These are phyloP conservation scores for Drosophila sp. DNA, from an alignment of 1,140 invertebrate genomes.

Conservation along the genomic window DNA sequence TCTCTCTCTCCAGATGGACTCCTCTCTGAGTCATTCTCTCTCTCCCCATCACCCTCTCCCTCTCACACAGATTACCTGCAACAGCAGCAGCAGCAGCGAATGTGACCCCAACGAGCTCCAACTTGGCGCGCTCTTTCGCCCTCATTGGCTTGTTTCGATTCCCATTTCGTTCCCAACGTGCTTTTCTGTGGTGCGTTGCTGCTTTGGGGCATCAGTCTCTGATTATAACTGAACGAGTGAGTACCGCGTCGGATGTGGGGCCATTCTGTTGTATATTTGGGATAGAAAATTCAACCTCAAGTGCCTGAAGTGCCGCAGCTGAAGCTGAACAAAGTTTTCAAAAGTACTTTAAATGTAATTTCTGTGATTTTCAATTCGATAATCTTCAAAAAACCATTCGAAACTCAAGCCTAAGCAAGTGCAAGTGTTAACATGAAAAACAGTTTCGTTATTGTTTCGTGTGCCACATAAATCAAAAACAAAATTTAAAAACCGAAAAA, in stretches of 20 bases:
- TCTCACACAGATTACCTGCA: conserved; percentile 51
- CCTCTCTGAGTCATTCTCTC: conserved; percentile 6
- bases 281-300: conserved; percentile 47
- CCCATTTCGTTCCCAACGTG: conserved; percentile 31
- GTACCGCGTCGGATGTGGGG: conserved; percentile 64
- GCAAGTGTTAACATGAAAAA: conserved; percentile 63
- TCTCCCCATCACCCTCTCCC: conserved; percentile 10
- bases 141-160: conserved; percentile 35
- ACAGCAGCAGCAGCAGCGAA: conserved; percentile 11
- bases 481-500: conserved; percentile 33
- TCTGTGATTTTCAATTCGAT: background rate
- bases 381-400: background rate
- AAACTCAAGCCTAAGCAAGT: conserved; percentile 64
- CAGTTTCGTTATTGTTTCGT: conserved; percentile 36
- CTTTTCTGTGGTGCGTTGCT: background rate
- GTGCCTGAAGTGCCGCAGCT: conserved; percentile 38
- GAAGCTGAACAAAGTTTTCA: conserved; percentile 31
- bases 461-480: conserved; percentile 56
- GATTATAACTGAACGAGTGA: conserved; percentile 48
- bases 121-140: conserved; percentile 10
- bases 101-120: conserved; percentile 9
- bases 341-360: conserved; percentile 19
- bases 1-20: conserved; percentile 13
- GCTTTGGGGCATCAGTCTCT: conserved; percentile 56
- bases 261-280: conserved; percentile 51